Evolutionary conservation across 2,797 vertebrate genomes (phyloP).

Genomic region (Chromobotia macracanthus): DNA sequence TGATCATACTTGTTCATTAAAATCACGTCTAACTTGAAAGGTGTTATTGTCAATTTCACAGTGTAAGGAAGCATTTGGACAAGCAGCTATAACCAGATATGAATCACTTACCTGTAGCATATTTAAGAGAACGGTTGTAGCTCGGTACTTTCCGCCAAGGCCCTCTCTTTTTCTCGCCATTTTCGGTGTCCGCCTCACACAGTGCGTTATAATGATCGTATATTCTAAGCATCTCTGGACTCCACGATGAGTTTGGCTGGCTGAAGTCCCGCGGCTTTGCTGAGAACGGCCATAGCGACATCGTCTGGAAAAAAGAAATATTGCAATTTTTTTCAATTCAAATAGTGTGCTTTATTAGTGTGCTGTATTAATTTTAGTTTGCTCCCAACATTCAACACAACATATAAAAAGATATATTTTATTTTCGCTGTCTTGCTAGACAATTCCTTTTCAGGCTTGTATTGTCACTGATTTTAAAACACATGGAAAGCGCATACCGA

Average conservation of each 20-base stretch:
- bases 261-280: slow-evolving; percentile 74
- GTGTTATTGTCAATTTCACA: no score
- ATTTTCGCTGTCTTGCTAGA: no score
- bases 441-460: no score
- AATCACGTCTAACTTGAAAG: no score
- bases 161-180: slow-evolving; percentile 57
- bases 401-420: no score
- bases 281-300: slow-evolving; percentile 61
- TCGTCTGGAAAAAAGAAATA: slow-evolving; percentile 52
- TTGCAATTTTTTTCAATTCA: neutral
- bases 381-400: neutral
- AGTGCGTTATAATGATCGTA: slow-evolving; percentile 76
- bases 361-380: neutral
- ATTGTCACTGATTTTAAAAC: neutral
- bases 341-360: no score
- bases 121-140: slow-evolving; percentile 66
- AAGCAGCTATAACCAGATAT: neutral
- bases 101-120: neutral
- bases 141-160: slow-evolving; percentile 82
- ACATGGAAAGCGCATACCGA: slow-evolving; percentile 64
- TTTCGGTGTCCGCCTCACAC: slow-evolving; percentile 67
- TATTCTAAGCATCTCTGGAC: slow-evolving; percentile 75
- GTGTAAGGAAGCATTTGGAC: no score
- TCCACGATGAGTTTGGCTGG: slow-evolving; percentile 83
- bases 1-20: no score